Conservation (phyloP, 2,797 vertebrate species). For the Neosalanx taihuensis region DNA sequence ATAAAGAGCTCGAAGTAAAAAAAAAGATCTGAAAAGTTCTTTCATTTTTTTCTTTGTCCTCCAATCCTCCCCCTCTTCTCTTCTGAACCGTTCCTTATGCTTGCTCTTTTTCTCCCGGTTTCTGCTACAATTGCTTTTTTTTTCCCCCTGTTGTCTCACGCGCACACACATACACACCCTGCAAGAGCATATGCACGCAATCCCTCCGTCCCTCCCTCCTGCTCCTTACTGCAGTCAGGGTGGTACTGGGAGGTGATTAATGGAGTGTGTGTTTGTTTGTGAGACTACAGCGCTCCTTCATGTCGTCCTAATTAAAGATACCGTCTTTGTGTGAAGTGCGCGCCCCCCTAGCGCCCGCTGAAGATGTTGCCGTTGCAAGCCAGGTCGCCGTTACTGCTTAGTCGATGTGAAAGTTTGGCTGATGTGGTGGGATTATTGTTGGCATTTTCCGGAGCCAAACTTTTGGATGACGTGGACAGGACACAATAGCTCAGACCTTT, state of each 20-base stretch:
- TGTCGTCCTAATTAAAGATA: neutral
- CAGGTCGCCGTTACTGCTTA: neutral
- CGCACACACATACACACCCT: conserved; percentile 1
- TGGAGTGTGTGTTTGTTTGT: conserved; percentile 25
- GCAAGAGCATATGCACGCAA: neutral
- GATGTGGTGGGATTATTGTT: neutral
- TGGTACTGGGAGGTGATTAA: conserved; percentile 9
- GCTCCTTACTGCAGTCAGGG: neutral
- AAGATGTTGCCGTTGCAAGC: neutral
- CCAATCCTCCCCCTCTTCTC: neutral
- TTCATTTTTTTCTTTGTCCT: neutral
- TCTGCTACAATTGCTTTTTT: neutral
- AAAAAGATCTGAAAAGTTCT: too few relatives aligned
- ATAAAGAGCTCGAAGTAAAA: neutral
- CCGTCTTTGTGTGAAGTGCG: too few relatives aligned
- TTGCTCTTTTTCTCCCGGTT: neutral
- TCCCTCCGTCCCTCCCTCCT: neutral
- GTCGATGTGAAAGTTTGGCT: neutral
- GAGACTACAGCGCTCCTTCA: neutral
- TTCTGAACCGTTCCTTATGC: neutral
- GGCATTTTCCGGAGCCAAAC: neutral
- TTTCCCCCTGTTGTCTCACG: neutral
- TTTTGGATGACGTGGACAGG: neutral
- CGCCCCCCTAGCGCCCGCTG: too few relatives aligned
- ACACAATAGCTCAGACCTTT: conserved; percentile 41